A percentile compares a stretch with the other conserved stretches of the same genome.
phyloP scores from a whole-genome alignment of 2,113 vertebrate species.

The Ochotona princeps region DNA sequence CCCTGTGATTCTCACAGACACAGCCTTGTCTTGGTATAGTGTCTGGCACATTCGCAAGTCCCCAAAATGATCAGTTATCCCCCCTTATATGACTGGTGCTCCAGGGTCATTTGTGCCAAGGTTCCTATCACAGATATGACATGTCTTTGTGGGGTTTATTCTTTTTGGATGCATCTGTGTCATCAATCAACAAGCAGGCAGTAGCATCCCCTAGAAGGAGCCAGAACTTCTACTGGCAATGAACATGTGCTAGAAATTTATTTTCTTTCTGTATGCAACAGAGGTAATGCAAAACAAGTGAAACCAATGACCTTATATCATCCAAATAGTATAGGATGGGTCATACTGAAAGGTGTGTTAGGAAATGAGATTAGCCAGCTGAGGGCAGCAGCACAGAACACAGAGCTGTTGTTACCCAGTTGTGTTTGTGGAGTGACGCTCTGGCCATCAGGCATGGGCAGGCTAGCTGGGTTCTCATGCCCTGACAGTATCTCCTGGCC shows the following conservation, averaged over 20 bases:
- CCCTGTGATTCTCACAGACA: background rate
- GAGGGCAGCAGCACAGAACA: background rate
- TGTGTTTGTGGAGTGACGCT: background rate
- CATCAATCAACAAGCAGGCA: background rate
- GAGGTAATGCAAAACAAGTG: background rate
- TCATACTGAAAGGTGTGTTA: background rate
- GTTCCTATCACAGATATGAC: background rate
- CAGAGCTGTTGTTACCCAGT: background rate
- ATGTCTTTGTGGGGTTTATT: background rate
- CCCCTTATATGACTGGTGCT: background rate
- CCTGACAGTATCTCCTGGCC: background rate
- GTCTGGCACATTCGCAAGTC: background rate
- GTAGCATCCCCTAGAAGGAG: background rate
- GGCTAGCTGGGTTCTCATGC: fast-evolving
- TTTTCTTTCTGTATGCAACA: background rate
- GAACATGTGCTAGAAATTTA: background rate
- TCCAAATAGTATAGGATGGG: background rate
- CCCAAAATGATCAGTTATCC: background rate
- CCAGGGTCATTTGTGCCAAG: background rate
- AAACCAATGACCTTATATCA: slow-evolving; percentile 9
- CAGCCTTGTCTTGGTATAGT: background rate
- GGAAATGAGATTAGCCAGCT: background rate
- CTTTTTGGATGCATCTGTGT: background rate
- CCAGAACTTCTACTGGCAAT: background rate
- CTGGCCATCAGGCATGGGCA: background rate